Evolutionary conservation across 2,888 invertebrate genomes (phyloP).

Genomic region (Autographa gamma): DNA sequence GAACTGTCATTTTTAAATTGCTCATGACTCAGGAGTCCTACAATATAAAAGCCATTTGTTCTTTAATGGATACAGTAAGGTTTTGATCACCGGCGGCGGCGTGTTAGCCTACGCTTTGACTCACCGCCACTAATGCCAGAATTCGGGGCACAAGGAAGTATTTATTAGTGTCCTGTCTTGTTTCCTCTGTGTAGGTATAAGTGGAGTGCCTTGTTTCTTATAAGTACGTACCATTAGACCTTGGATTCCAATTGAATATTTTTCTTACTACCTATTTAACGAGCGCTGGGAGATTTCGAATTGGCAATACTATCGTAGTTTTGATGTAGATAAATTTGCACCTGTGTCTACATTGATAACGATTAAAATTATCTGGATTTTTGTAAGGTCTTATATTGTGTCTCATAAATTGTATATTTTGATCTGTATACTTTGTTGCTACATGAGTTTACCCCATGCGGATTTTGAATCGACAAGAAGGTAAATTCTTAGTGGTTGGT

Average conservation of each 20-base stretch:
- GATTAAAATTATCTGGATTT: slow-evolving; percentile 7
- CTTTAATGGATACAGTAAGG: slow-evolving; percentile 17
- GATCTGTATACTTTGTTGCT: not conserved
- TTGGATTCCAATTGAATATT: slow-evolving; percentile 9
- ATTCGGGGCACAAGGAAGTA: slow-evolving; percentile 57
- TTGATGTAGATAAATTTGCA: slow-evolving; percentile 6
- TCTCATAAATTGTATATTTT: not conserved
- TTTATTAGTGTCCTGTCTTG: slow-evolving; percentile 42
- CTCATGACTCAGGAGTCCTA: not conserved
- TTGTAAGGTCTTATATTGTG: slow-evolving; percentile 3
- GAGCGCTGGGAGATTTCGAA: not conserved
- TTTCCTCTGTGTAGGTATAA: slow-evolving; percentile 42
- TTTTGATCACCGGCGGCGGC: slow-evolving; percentile 26
- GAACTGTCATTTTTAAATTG: not conserved
- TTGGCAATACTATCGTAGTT: slow-evolving; percentile 1
- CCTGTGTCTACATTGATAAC: slow-evolving; percentile 3
- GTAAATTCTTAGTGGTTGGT: no score
- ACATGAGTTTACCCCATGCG: no score
- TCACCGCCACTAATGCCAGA: slow-evolving; percentile 42
- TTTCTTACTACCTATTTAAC: not conserved
- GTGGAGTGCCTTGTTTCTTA: slow-evolving; percentile 18
- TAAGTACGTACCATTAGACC: not conserved
- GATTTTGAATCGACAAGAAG: no score
- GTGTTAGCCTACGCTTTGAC: slow-evolving; percentile 49
- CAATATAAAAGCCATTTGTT: slow-evolving; percentile 24